Percentiles rank a stretch among this genome's conserved stretches.
Conservation (phyloP, 92 coral and sea anemone species). For the Umimayanthus kanabou region DNA sequence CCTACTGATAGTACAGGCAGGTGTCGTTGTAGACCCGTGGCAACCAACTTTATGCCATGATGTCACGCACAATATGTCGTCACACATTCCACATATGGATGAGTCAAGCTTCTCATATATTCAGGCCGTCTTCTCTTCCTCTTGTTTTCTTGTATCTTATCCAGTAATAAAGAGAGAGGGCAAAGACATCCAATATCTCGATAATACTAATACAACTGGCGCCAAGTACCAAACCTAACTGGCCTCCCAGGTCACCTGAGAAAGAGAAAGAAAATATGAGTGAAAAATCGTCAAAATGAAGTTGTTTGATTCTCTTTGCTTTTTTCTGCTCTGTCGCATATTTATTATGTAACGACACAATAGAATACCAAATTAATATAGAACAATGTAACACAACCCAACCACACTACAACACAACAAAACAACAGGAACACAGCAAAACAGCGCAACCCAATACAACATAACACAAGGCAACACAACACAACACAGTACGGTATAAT, state of each 20-base stretch:
- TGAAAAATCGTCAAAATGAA: neutral
- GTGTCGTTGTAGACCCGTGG: neutral
- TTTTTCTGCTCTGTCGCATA: neutral
- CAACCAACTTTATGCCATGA: neutral
- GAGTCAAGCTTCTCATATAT: neutral
- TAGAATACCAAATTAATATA: no score
- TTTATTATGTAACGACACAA: no score
- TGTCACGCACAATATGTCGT: neutral
- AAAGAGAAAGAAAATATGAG: neutral
- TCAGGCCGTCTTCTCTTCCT: neutral
- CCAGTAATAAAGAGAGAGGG: conserved; percentile 34
- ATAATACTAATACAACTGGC: conserved; percentile 40
- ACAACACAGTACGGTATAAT: no score
- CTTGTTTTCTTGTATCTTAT: conserved; percentile 18
- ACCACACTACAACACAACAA: no score
- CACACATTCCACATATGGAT: neutral
- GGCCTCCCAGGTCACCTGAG: conserved; percentile 42
- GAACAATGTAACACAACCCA: no score
- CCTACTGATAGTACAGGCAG: neutral
- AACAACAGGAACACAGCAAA: no score
- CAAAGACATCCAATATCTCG: conserved; percentile 3
- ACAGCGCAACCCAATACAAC: no score
- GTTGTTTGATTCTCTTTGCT: neutral
- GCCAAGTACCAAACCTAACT: conserved; percentile 35
- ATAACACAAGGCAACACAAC: no score